Conservation (phyloP, 2,797 vertebrate species). For the Tympanoctomys barrerae region DNA sequence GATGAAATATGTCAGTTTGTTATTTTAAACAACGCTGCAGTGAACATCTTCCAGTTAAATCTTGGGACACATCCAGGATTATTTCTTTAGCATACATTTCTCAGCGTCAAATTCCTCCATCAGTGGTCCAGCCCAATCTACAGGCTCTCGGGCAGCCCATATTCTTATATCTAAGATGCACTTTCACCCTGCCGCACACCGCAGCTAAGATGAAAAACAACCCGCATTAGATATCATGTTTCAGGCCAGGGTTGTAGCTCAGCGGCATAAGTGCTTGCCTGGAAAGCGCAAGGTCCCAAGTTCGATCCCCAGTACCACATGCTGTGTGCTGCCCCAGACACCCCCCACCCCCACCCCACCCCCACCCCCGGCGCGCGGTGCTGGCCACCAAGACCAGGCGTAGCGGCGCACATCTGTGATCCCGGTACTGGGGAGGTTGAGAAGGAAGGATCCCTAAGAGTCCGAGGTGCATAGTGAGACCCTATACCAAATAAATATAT, state of each 20-base stretch:
- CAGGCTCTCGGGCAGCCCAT: rapidly evolving
- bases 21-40: background rate
- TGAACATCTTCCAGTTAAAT: background rate
- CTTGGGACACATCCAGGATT: background rate
- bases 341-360: too few species aligned
- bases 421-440: too few species aligned
- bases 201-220: background rate
- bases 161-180: rapidly evolving
- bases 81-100: background rate
- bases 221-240: rapidly evolving
- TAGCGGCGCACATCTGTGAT: too few species aligned
- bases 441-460: too few species aligned
- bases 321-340: too few species aligned
- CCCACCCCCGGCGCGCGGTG: too few species aligned
- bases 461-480: too few species aligned
- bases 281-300: too few species aligned
- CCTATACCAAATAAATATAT: too few species aligned
- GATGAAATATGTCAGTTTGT: background rate
- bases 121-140: rapidly evolving
- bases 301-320: too few species aligned
- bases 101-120: background rate
- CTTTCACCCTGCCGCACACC: rapidly evolving
- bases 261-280: too few species aligned
- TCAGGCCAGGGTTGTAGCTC: background rate
- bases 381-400: too few species aligned